Base-by-base conservation (phyloP, 2,113 vertebrate species). In the Pao palembangensis region DNA sequence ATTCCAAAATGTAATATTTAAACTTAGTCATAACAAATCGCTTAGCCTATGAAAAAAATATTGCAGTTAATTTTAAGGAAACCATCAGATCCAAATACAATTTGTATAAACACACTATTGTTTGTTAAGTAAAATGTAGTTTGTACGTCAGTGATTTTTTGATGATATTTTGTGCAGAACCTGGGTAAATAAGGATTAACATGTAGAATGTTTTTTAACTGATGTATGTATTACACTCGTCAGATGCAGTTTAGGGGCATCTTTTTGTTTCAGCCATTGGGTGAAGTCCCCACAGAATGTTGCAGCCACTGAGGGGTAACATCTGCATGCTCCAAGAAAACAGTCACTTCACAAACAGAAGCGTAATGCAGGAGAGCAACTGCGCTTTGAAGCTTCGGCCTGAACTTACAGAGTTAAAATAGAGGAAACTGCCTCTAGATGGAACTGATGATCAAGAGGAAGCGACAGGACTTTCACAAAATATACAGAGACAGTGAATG, bases 341-440 rank as follows among this genome's bases (percentile, higher is more conserved):
- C 34, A 12, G 34, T 11, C 34, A 2, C 6, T 12, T 8, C 34
- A 2, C 43, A 16, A 16, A 17, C 43, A 44, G 14, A 55, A 65
- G 14, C 34, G 1, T 12, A 38, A 34, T 52, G 49, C 61, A 17
- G 16, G 44, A 61, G 34, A 44, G 23, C 57, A 64, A 57, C 54
- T 55, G 21, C 52, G 28, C 18, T 21, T 44, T 1, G 4, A 23
- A 44, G n/a, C 17, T 0, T 53, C 17, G 8, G n/a, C 4, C 46
- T 38, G 11, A 6, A 11, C 19, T 28, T 18, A 42, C 38, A 64
- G 42, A 19, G 47, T 51, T 54, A 41, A 51, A 60, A 75, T 79
- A 77, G 51, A 54, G 64, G 52, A 84, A 73, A 67, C 52, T 41
- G 17, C 17, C 44, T 18, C 12, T 55, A 60, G 65, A 59, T 49